These are phyloP conservation scores for Glossosoma conforme DNA, from an alignment of 1,140 invertebrate genomes.

Conservation along the genomic window DNA sequence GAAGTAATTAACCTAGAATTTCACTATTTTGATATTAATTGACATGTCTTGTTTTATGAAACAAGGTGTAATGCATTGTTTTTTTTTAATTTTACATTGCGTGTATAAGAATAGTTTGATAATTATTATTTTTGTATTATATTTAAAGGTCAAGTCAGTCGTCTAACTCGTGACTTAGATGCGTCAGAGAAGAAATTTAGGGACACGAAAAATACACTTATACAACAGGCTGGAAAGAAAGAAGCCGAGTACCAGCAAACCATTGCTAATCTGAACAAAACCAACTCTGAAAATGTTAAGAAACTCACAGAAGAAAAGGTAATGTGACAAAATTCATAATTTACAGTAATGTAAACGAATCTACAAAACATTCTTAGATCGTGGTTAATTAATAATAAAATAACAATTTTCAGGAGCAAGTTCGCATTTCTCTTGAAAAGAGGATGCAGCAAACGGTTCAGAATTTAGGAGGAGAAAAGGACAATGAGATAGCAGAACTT, in stretches of 20 bases:
- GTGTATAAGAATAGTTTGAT: conserved; percentile 6
- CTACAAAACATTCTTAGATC: background rate
- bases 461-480: conserved; percentile 68
- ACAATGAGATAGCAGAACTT: conserved; percentile 66
- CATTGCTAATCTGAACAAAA: conserved; percentile 64
- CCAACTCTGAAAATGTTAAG: conserved; percentile 64
- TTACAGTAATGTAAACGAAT: background rate
- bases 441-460: conserved; percentile 65
- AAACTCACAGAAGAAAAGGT: conserved; percentile 77
- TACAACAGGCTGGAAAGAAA: conserved; percentile 65
- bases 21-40: background rate
- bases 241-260: conserved; percentile 73
- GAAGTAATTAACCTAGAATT: background rate
- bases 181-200: conserved; percentile 65
- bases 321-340: conserved; percentile 14
- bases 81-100: too few relatives aligned
- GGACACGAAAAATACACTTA: conserved; percentile 66
- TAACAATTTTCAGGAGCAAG: conserved; percentile 53
- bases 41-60: too few relatives aligned
- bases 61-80: too few relatives aligned
- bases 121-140: background rate
- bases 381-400: background rate
- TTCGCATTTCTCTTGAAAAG: conserved; percentile 66
- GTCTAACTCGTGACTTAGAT: conserved; percentile 70
- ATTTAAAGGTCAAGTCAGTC: conserved; percentile 50